Conservation (phyloP, 2,888 invertebrate species). For the Alitta virens region DNA sequence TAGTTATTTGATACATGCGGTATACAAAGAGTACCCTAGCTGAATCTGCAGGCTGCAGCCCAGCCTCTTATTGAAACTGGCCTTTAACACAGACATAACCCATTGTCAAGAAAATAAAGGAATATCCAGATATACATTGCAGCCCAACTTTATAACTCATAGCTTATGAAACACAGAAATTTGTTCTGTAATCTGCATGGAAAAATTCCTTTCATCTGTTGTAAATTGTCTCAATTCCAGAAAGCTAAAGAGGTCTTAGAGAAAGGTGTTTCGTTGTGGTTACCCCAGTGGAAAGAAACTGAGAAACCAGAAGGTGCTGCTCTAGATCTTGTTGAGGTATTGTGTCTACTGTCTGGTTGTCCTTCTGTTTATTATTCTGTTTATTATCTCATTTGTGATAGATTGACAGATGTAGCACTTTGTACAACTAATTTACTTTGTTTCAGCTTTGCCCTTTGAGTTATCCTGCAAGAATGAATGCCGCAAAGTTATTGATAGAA, state of each 20-base stretch:
- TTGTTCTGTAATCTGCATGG: background rate
- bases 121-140: too few species aligned
- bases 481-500: constrained; percentile 57
- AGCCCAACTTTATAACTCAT: background rate
- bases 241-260: constrained; percentile 52
- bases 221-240: constrained; percentile 36
- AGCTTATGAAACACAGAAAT: background rate
- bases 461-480: constrained; percentile 51
- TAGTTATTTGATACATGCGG: too few species aligned
- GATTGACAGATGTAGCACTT: too few species aligned
- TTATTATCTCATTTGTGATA: too few species aligned
- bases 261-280: constrained; percentile 57
- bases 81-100: too few species aligned
- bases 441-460: constrained; percentile 40
- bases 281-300: constrained; percentile 39
- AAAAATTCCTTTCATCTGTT: background rate
- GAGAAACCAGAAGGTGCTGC: constrained; percentile 31
- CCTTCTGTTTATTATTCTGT: too few species aligned
- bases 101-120: too few species aligned
- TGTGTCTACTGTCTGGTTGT: too few species aligned
- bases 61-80: too few species aligned
- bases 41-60: too few species aligned
- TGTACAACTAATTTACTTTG: too few species aligned
- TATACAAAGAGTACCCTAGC: too few species aligned
- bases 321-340: constrained; percentile 44